Conservation (phyloP, 64 coral and sea anemone species). For the Stichodactyla helianthus region DNA sequence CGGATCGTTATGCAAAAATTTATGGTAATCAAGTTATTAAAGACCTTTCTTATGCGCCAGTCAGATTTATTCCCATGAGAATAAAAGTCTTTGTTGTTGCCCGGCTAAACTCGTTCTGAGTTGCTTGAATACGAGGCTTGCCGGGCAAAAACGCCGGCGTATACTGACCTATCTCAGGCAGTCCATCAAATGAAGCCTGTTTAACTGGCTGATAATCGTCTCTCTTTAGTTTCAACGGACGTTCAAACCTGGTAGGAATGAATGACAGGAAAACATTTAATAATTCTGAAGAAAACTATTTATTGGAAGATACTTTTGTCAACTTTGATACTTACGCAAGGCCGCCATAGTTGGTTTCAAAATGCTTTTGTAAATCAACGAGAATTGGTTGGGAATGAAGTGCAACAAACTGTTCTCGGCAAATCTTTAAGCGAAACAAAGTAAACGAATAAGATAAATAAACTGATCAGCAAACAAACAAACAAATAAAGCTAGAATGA, state of each 20-base stretch:
- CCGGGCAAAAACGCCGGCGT: too few relatives aligned
- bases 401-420: conserved; percentile 87
- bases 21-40: too few relatives aligned
- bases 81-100: too few relatives aligned
- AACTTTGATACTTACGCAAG: conserved; percentile 46
- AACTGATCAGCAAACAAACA: neutral
- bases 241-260: conserved; percentile 36
- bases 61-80: too few relatives aligned
- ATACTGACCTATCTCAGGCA: conserved; percentile 58
- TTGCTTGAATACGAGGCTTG: too few relatives aligned
- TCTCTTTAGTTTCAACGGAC: conserved; percentile 62
- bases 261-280: neutral
- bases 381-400: conserved; percentile 85
- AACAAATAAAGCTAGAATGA: too few relatives aligned
- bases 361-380: conserved; percentile 76
- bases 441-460: neutral
- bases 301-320: too few relatives aligned
- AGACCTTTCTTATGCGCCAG: too few relatives aligned
- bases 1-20: too few relatives aligned
- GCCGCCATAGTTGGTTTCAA: conserved; percentile 65
- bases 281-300: too few relatives aligned
- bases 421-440: conserved; percentile 48
- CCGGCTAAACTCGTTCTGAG: too few relatives aligned
- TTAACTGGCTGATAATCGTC: conserved; percentile 36
- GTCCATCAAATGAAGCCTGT: conserved; percentile 53